A percentile compares a stretch with the other conserved stretches of the same genome.
These are phyloP conservation scores for Microctonus aethiopoides DNA, from an alignment of 2,888 invertebrate species.

Conservation along the genomic window DNA sequence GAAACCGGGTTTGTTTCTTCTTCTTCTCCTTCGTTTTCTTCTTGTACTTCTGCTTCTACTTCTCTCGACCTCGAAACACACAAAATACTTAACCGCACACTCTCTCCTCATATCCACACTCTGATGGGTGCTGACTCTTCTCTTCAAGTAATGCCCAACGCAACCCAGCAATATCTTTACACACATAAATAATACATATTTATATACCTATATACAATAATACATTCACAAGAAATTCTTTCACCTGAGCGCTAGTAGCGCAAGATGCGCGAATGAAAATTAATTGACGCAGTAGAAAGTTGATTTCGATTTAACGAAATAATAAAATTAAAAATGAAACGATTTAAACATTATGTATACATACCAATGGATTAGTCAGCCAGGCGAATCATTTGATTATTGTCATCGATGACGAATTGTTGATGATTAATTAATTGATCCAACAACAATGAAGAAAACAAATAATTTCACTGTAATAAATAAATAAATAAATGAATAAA, in stretches of 20 bases:
- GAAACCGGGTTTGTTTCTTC: constrained; percentile 48
- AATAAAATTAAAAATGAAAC: too few relatives aligned
- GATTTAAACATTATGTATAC: too few relatives aligned
- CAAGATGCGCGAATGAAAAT: not conserved
- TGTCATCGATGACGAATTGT: constrained; percentile 1
- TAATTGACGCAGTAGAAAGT: constrained; percentile 26
- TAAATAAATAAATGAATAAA: not conserved
- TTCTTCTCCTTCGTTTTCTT: not conserved
- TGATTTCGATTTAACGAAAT: constrained; percentile 20
- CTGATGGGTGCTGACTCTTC: not conserved
- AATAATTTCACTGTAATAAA: not conserved
- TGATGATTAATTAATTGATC: not conserved
- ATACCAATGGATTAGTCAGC: constrained; percentile 9
- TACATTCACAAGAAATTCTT: constrained; percentile 23
- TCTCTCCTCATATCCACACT: not conserved
- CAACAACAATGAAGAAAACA: not conserved
- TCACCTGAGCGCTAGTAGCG: not conserved
- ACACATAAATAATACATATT: too few relatives aligned
- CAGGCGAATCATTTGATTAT: not conserved
- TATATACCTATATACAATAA: not conserved
- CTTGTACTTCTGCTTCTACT: constrained; percentile 47
- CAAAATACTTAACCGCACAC: constrained; percentile 48
- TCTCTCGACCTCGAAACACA: constrained; percentile 60
- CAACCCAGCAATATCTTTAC: not conserved
- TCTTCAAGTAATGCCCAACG: constrained; percentile 1